A percentile compares a stretch with the other conserved stretches of the same genome.
phyloP scores from a whole-genome alignment of 2,113 vertebrate genomes.

The Ictalurus punctatus region DNA sequence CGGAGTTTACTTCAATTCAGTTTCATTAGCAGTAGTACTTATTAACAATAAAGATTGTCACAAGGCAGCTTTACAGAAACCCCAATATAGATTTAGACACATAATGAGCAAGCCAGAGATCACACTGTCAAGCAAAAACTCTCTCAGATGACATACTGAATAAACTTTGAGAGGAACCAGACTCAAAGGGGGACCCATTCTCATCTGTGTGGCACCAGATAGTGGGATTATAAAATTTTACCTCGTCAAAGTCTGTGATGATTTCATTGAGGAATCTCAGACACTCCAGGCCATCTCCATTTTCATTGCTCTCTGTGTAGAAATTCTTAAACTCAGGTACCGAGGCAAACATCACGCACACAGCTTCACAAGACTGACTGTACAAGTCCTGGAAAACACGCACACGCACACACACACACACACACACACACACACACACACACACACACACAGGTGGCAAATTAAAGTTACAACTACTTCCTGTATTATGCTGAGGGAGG shows the following conservation, averaged over 20 bases:
- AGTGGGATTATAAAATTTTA: constrained; percentile 48
- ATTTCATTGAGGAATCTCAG: constrained; percentile 89
- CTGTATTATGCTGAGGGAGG: not conserved
- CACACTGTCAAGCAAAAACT: not conserved
- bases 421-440: constrained; percentile 18
- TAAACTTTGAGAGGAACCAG: not conserved
- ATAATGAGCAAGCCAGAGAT: not conserved
- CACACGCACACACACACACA: constrained; percentile 26
- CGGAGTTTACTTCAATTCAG: not conserved
- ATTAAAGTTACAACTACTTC: not conserved
- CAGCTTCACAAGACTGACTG: constrained; percentile 83
- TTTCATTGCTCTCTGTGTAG: constrained; percentile 82
- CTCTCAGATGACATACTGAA: not conserved
- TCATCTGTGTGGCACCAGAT: not conserved
- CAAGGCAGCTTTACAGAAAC: not conserved
- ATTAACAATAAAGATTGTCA: not conserved
- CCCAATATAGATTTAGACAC: not conserved
- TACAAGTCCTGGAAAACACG: constrained; percentile 80
- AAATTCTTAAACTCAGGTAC: constrained; percentile 90
- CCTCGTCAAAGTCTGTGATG: constrained; percentile 90
- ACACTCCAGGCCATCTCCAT: constrained; percentile 85
- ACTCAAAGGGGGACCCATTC: not conserved
- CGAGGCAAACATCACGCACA: constrained; percentile 89
- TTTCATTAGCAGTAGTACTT: not conserved
- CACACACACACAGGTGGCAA: not conserved